Evolutionary conservation across 2,888 invertebrate genomes (phyloP).

Genomic region (Caenorhabditis virilis): DNA sequence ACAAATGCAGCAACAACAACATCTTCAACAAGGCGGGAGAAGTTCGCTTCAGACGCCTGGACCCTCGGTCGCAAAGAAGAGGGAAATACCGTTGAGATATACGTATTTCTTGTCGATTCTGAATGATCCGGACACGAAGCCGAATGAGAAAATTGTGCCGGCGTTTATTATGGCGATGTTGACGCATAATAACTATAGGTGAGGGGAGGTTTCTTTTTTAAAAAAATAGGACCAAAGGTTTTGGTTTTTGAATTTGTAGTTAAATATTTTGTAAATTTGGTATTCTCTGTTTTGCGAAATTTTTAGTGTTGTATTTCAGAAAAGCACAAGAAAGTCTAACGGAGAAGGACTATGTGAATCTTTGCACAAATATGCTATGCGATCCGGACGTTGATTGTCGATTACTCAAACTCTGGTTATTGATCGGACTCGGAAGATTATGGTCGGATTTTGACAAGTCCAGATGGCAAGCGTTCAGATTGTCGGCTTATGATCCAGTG

Average conservation of each 20-base stretch:
- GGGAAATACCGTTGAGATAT: constrained; percentile 36
- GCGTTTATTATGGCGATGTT: constrained; percentile 93
- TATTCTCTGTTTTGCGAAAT: constrained; percentile 16
- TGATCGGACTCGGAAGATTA: constrained; percentile 85
- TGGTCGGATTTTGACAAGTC: constrained; percentile 85
- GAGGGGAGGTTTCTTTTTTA: constrained; percentile 7
- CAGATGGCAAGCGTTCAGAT: constrained; percentile 89
- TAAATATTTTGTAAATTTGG: too few relatives aligned
- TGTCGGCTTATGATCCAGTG: constrained; percentile 91
- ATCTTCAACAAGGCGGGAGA: constrained; percentile 1
- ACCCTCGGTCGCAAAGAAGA: too few relatives aligned
- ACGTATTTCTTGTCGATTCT: constrained; percentile 82
- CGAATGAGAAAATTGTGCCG: constrained; percentile 86
- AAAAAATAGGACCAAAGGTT: constrained; percentile 1
- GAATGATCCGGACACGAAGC: constrained; percentile 84
- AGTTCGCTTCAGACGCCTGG: too few relatives aligned
- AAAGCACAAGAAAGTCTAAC: constrained; percentile 78
- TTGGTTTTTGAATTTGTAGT: too few relatives aligned
- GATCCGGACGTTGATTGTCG: constrained; percentile 73
- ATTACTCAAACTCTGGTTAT: constrained; percentile 78
- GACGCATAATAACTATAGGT: constrained; percentile 79
- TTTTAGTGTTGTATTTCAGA: constrained; percentile 34
- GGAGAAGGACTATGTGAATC: constrained; percentile 81
- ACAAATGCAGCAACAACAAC: constrained; percentile 4
- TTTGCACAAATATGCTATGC: constrained; percentile 86